Percentiles rank a stretch among this genome's conserved stretches.
These are phyloP conservation scores for Xylocopa sonorina DNA, from an alignment of 1,140 invertebrate species.

Conservation along the genomic window DNA sequence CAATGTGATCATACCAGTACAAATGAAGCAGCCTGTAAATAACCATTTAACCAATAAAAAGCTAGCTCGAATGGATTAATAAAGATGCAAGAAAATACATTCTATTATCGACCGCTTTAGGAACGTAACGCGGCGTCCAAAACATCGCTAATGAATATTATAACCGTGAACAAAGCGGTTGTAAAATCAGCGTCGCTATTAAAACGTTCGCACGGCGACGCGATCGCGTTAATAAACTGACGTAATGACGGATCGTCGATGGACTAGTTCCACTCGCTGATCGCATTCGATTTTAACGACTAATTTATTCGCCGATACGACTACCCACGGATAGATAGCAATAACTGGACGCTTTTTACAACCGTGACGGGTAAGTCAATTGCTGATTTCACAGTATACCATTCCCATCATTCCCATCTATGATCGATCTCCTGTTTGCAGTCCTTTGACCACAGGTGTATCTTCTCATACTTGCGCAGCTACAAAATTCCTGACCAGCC, in stretches of 20 bases:
- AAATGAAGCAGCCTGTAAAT: background rate
- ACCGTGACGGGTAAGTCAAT: no score
- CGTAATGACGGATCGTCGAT: constrained; percentile 15
- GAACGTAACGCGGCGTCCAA: background rate
- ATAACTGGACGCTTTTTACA: no score
- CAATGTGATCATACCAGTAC: no score
- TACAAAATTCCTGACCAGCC: background rate
- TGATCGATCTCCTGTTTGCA: no score
- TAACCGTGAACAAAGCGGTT: constrained; percentile 21
- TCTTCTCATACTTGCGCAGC: no score
- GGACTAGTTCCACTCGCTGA: background rate
- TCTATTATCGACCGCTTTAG: background rate
- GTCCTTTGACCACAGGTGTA: no score
- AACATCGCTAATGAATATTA: constrained; percentile 50
- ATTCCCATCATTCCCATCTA: no score
- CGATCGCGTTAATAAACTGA: background rate
- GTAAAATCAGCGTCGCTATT: constrained; percentile 14
- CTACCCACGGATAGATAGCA: no score
- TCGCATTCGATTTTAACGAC: constrained; percentile 26
- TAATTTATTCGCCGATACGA: constrained; percentile 19
- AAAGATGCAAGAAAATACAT: background rate
- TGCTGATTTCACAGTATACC: no score
- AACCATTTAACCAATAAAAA: no score
- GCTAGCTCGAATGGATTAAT: background rate
- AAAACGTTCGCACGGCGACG: constrained; percentile 31